Conservation (phyloP, 2,113 vertebrate species). For the Pogona vitticeps region DNA sequence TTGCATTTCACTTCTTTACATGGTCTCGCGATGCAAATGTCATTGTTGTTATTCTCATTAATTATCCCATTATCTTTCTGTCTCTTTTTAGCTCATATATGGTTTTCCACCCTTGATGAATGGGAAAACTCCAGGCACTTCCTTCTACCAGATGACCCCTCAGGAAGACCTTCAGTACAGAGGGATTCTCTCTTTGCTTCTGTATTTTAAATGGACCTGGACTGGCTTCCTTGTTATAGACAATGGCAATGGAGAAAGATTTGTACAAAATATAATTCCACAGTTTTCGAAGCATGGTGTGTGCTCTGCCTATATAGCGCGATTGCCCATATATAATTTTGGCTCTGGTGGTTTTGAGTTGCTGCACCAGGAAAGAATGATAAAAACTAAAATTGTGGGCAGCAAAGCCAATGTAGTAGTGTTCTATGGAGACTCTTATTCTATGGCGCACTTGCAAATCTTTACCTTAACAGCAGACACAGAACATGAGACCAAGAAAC, state of each 20-base stretch:
- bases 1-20: too few species aligned
- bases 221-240: background rate
- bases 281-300: background rate
- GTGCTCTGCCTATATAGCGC: background rate
- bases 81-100: background rate
- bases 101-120: background rate
- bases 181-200: background rate
- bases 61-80: background rate
- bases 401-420: background rate
- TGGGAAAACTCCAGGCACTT: background rate
- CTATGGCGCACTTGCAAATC: background rate
- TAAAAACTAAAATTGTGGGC: background rate
- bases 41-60: too few species aligned
- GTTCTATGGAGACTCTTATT: conserved; percentile 6
- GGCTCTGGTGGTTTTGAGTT: background rate
- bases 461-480: too few species aligned
- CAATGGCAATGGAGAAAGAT: background rate
- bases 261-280: background rate
- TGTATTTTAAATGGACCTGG: conserved; percentile 8
- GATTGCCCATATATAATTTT: background rate
- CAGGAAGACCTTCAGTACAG: background rate
- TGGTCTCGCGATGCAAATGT: too few species aligned
- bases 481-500: background rate
- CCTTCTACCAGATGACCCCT: background rate
- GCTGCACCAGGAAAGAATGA: background rate